Evolutionary conservation across 2,797 vertebrate species (phyloP).

Genomic region (Crax fasciolata): DNA sequence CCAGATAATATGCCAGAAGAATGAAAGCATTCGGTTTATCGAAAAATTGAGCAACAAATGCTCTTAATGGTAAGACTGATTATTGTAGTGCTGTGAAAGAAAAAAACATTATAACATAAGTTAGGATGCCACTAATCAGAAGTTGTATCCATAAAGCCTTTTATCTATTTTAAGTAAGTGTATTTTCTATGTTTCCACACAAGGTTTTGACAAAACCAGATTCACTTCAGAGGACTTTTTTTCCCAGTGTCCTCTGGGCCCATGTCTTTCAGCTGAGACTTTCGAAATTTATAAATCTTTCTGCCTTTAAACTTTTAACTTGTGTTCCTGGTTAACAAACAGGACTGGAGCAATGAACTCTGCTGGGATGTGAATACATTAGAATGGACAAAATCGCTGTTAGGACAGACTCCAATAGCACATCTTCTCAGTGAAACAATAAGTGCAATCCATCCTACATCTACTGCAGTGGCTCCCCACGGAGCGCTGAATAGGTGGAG

Average conservation of each 20-base stretch:
- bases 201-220: background rate
- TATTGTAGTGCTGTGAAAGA: background rate
- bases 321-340: background rate
- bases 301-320: background rate
- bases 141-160: background rate
- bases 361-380: background rate
- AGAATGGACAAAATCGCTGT: background rate
- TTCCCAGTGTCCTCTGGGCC: background rate
- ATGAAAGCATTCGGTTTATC: background rate
- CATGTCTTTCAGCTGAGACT: background rate
- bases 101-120: background rate
- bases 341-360: background rate
- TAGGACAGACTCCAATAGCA: background rate
- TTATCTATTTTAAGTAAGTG: background rate
- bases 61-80: background rate
- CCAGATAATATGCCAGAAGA: background rate
- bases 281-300: background rate
- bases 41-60: background rate
- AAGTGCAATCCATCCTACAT: background rate
- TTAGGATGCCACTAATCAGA: background rate
- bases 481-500: constrained; percentile 12
- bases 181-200: background rate
- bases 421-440: background rate
- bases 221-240: background rate
- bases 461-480: background rate